Base-by-base conservation (phyloP, 1,140 invertebrate species). In the Pseudomyrmex pallidus region DNA sequence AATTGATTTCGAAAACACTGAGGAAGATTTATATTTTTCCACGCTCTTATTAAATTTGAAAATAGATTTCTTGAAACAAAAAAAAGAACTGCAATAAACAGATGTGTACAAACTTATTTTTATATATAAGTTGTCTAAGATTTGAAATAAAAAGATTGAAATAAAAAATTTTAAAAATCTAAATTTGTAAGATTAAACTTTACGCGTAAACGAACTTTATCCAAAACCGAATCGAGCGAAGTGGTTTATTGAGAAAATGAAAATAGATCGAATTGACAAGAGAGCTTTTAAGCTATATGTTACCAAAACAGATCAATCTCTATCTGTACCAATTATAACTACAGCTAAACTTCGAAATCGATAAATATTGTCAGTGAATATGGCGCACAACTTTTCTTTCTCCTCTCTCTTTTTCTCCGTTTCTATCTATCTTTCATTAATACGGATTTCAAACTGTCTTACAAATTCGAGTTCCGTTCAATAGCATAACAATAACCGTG, bases 231-330 rank as follows among this genome's bases (percentile, higher is more conserved):
- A 68, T 35, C 13, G n/a, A 59, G 13, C 44, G 7, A 59, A 73
- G 52, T 13, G 17, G 4, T 2, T 44, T n/a, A n/a, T n/a, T 57
- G 2, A 17, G 8, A 5, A 9, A 61, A 74, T 62, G 15, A 52
- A 64, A 50, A 35, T 8, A 48, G 9, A 48, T 48, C 7, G 22
- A 25, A 46, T 22, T 35, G 22, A 25, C 10, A 52, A 48, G 7
- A 74, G 7, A 74, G 10, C 25, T 63, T 74, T 13, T 3, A 52
- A 59, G 17, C 17, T 9, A 64, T 52, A n/a, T 61, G 48, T 46
- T 50, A 63, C 46, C 46, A 15, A 64, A 66, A 52, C 44, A 15
- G 12, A 46, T 35, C 35, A 5, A 52, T 20, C 25, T 0, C 17
- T 17, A 35, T 9, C 64, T 5, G 54, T 17, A 54, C 13, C 56